Base-by-base conservation (phyloP, 1,140 invertebrate species). In the Neuroterus valhalla region DNA sequence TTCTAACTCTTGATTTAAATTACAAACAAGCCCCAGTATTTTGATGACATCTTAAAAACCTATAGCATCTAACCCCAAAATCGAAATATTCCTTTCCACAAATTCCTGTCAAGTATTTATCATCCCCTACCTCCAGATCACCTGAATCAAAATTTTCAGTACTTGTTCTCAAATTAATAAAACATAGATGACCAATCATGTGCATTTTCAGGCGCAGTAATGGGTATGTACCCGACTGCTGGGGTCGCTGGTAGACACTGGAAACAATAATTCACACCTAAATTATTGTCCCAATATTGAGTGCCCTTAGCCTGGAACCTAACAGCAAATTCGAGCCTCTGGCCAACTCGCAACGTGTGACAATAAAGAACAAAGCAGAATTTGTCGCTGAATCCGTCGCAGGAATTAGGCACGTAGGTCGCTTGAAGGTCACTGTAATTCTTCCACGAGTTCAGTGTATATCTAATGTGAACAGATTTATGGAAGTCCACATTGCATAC, bases 231-330 rank as follows among this genome's bases (percentile, higher is more conserved):
- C 44, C 78, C 76, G 31, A 76, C 48, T 3, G 74, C 66, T 66
- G 78, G 85, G 46, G 82, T 88, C 73, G 84, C 80, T n/a, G 94
- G 92, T 78, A 96, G 86, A 85, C 95, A 96, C 86, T 96, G 94
- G 86, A 96, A 96, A 84, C 93, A 93, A 86, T 98, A 98, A 90
- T 98, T 98, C 19, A 89, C 89, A 15, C 96, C 95, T 69, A 90
- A 89, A 82, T 98, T 98, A 87, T 94, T 98, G 87, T 98, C 96
- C 97, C 97, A 98, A 89, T 94, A 97, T 82, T 96, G 94, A 72
- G 93, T 91, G 3, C 95, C 96, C 81, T 94, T 94, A 74, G 94
- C 95, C 82, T 94, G 93, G 88, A 96, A 98, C 38, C 95, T 92
- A 5, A 97, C 91, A 1, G 96, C 96, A 74, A 98, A 94, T 85